Conservation (phyloP, 2,113 vertebrate genomes). For the Mandrillus leucophaeus region DNA sequence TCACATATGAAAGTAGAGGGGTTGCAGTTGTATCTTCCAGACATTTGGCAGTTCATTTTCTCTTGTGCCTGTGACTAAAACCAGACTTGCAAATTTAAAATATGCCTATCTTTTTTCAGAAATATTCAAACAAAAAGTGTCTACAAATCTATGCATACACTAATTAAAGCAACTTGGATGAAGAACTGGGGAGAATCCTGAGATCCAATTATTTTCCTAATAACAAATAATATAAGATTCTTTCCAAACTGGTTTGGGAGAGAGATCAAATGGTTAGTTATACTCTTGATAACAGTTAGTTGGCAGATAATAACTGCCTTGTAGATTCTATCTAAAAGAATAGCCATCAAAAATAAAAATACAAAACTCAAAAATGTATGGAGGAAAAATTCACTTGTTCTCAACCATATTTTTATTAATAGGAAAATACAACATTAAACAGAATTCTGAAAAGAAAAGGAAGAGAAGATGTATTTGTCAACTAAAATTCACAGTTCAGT, state of each 20-base stretch:
- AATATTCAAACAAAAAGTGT: slow-evolving; percentile 33
- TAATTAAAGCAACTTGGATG: neutral
- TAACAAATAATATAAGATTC: neutral
- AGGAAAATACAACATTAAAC: neutral
- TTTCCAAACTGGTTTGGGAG: neutral
- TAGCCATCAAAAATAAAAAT: neutral
- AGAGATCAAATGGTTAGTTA: neutral
- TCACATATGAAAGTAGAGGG: neutral
- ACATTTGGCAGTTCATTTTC: neutral
- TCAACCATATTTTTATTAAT: neutral
- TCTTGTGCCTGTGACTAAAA: slow-evolving; percentile 36
- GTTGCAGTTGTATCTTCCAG: neutral
- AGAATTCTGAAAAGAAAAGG: neutral
- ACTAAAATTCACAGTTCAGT: neutral
- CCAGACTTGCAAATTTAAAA: slow-evolving; percentile 55
- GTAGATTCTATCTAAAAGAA: neutral
- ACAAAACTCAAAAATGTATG: neutral
- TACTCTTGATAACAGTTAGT: neutral
- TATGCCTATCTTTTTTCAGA: neutral
- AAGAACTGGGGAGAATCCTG: neutral
- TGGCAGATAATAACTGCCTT: neutral
- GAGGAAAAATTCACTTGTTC: neutral
- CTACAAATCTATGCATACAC: neutral
- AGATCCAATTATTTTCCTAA: slow-evolving; percentile 5
- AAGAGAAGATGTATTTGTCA: neutral